A percentile compares a stretch with the other conserved stretches of the same genome.
Evolutionary conservation across 2,797 vertebrate genomes (phyloP).

Genomic region (Danio jaintianensis): DNA sequence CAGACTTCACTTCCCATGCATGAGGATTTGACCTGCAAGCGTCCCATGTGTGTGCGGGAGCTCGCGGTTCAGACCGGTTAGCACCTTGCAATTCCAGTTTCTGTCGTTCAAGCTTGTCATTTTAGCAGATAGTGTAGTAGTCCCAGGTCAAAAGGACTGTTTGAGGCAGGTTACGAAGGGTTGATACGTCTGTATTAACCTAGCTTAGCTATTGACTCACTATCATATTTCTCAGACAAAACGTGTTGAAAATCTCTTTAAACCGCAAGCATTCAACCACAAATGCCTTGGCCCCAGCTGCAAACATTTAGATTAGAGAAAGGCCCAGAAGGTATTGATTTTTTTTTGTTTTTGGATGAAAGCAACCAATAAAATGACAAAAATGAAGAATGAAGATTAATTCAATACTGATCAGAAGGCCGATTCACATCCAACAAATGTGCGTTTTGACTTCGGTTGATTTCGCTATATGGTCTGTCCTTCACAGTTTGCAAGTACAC

Average conservation of each 20-base stretch:
- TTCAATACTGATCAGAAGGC: slow-evolving; percentile 62
- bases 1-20: slow-evolving; percentile 46
- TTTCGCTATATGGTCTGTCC: slow-evolving; percentile 39
- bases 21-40: slow-evolving; percentile 12
- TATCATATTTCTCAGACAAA: slow-evolving; percentile 4
- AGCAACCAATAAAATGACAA: slow-evolving; percentile 13
- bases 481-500: slow-evolving; percentile 58
- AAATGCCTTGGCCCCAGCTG: slow-evolving; percentile 38
- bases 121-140: slow-evolving; percentile 24
- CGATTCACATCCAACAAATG: slow-evolving; percentile 47
- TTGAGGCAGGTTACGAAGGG: slow-evolving; percentile 32
- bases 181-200: not conserved
- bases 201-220: slow-evolving; percentile 14
- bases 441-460: slow-evolving; percentile 45
- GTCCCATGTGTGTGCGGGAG: slow-evolving; percentile 1
- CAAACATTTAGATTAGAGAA: slow-evolving; percentile 23
- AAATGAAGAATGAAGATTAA: slow-evolving; percentile 25
- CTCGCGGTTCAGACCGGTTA: slow-evolving; percentile 15
- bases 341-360: slow-evolving; percentile 7
- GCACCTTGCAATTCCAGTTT: slow-evolving; percentile 58
- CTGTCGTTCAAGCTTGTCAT: slow-evolving; percentile 35
- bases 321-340: slow-evolving; percentile 33
- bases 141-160: not conserved
- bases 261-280: slow-evolving; percentile 19
- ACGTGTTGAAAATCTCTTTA: slow-evolving; percentile 40